Percentiles rank a stretch among this genome's conserved stretches.
phyloP scores from a whole-genome alignment of 2,888 invertebrate genomes.

The Drosophila mimica region DNA sequence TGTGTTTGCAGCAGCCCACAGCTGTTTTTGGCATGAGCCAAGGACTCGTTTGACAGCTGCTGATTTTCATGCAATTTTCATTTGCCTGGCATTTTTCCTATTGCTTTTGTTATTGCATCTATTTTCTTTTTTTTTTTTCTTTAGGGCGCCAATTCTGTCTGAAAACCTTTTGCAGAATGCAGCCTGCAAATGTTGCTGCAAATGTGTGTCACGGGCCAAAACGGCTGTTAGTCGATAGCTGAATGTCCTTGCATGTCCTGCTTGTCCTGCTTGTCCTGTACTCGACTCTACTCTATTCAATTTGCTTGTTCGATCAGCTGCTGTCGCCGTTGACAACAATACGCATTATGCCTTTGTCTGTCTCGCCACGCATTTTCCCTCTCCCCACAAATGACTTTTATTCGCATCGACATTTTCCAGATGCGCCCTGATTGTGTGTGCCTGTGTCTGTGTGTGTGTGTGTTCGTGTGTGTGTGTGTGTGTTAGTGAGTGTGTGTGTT shows the following conservation, averaged over 20 bases:
- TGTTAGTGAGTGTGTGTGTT: conserved; percentile 2
- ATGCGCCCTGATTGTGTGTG: conserved; percentile 35
- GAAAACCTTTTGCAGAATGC: conserved; percentile 3
- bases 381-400: conserved; percentile 42
- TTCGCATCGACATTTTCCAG: conserved; percentile 45
- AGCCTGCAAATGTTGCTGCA: conserved; percentile 3
- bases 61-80: conserved; percentile 69
- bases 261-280: neutral
- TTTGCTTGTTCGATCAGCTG: conserved; percentile 69
- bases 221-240: neutral
- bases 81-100: conserved; percentile 20
- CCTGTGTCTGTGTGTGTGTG: conserved; percentile 7
- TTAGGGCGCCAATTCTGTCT: conserved; percentile 69
- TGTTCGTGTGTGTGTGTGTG: conserved; percentile 11
- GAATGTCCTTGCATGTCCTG: conserved; percentile 3
- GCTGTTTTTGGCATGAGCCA: conserved; percentile 56
- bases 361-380: neutral
- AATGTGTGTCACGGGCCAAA: conserved; percentile 78
- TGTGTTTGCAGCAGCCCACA: conserved; percentile 13
- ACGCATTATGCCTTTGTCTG: conserved; percentile 39
- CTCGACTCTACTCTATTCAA: conserved; percentile 44
- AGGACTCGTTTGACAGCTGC: conserved; percentile 61
- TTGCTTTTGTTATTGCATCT: conserved; percentile 36
- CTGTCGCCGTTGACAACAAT: conserved; percentile 60
- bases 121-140: conserved; percentile 3